Percentiles rank a stretch among this genome's conserved stretches.
Conservation (phyloP, 2,113 vertebrate genomes). For the Acrocephalus kingi region DNA sequence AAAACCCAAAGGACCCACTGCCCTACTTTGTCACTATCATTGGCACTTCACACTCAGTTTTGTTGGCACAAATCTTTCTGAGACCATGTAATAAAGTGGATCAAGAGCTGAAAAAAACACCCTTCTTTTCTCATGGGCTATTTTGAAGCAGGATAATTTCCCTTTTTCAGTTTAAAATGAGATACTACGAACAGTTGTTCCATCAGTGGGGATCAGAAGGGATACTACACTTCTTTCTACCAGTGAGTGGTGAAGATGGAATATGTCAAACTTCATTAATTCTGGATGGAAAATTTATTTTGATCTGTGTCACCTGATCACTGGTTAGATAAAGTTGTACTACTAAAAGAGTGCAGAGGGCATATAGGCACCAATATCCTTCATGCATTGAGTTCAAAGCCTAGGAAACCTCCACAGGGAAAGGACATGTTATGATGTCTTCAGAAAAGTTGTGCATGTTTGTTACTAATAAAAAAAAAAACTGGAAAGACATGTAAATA, state of each 20-base stretch:
- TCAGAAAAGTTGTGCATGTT: neutral
- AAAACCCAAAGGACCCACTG: conserved; percentile 34
- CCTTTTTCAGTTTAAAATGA: neutral
- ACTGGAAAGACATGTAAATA: neutral
- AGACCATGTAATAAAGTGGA: neutral
- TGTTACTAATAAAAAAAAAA: neutral
- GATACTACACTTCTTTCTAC: neutral
- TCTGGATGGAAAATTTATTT: neutral
- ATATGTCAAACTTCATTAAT: neutral
- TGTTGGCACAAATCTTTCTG: conserved; percentile 11
- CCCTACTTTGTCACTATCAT: conserved; percentile 4
- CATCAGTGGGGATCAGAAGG: neutral
- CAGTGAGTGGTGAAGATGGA: neutral
- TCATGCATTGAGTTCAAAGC: neutral
- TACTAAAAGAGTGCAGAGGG: neutral
- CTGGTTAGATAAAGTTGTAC: neutral
- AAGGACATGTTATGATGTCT: neutral
- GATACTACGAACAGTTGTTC: neutral
- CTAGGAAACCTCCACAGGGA: neutral
- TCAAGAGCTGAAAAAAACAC: neutral
- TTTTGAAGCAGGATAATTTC: neutral
- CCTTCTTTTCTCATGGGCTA: neutral
- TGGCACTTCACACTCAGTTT: neutral
- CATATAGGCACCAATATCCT: neutral
- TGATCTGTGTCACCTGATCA: neutral